Conservation (phyloP, 1,140 invertebrate species). For the Drosophila trapezifrons region DNA sequence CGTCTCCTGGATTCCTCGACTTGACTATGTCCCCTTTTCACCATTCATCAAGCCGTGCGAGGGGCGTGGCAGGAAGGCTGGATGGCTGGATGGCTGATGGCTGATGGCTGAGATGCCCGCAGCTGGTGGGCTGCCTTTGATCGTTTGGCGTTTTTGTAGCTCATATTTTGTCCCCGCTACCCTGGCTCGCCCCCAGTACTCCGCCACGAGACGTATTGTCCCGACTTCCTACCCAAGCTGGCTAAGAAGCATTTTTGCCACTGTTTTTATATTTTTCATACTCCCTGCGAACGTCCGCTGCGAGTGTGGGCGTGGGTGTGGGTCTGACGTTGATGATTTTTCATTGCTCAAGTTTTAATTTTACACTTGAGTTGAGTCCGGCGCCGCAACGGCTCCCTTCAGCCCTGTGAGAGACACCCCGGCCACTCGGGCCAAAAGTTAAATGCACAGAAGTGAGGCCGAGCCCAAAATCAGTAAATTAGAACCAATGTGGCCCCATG, state of each 20-base stretch:
- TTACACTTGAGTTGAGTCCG: slow-evolving; percentile 82
- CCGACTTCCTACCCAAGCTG: slow-evolving; percentile 15
- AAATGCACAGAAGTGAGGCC: slow-evolving; percentile 6
- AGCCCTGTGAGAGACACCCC: slow-evolving; percentile 5
- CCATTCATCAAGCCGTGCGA: slow-evolving; percentile 58
- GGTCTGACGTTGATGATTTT: slow-evolving; percentile 82
- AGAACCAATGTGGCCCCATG: slow-evolving; percentile 18
- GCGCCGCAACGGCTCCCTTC: slow-evolving; percentile 32
- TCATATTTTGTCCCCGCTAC: slow-evolving; percentile 61
- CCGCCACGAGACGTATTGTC: slow-evolving; percentile 51
- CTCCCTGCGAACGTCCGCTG: slow-evolving; percentile 29
- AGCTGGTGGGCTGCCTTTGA: slow-evolving; percentile 75
- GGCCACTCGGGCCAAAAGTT: slow-evolving; percentile 20
- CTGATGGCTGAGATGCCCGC: slow-evolving; percentile 49
- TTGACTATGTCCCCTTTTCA: slow-evolving; percentile 25
- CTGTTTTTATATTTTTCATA: slow-evolving; percentile 54
- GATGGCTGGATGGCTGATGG: slow-evolving; percentile 8
- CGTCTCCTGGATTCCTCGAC: slow-evolving; percentile 25
- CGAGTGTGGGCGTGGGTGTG: slow-evolving; percentile 48
- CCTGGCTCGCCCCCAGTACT: slow-evolving; percentile 5
- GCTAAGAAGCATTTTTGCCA: slow-evolving; percentile 61
- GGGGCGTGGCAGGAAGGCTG: slow-evolving; percentile 16
- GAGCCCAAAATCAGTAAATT: slow-evolving; percentile 41
- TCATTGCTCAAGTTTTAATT: slow-evolving; percentile 84
- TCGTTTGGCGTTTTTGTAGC: slow-evolving; percentile 64